A percentile compares a stretch with the other conserved stretches of the same genome.
Evolutionary conservation across 2,797 vertebrate genomes (phyloP).

Genomic region (Peromyscus nudipes): DNA sequence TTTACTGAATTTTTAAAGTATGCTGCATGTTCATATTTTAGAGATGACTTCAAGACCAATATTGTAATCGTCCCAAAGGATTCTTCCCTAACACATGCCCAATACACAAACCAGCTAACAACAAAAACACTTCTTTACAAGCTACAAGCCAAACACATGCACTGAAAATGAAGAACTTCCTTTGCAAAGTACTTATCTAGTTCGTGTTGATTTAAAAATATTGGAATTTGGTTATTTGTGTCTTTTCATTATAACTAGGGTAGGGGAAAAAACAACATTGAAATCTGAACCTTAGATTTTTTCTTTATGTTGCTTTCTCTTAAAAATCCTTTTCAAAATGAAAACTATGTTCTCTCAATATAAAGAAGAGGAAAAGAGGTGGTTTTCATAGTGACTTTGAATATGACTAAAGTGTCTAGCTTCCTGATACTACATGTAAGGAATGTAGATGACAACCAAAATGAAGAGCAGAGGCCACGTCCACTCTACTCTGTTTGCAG

Average conservation of each 20-base stretch:
- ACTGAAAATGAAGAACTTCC: slow-evolving; percentile 55
- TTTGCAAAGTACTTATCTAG: slow-evolving; percentile 57
- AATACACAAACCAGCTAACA: slow-evolving; percentile 59
- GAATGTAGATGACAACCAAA: not conserved
- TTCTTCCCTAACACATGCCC: not conserved
- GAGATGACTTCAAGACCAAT: slow-evolving; percentile 60
- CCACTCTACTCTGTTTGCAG: not conserved
- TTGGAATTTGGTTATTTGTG: slow-evolving; percentile 41
- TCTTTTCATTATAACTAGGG: not conserved
- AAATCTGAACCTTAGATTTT: slow-evolving; percentile 36
- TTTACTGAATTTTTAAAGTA: slow-evolving; percentile 67
- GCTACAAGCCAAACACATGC: slow-evolving; percentile 37
- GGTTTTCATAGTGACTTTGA: slow-evolving; percentile 46
- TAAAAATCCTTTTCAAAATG: slow-evolving; percentile 53
- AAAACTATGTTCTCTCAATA: slow-evolving; percentile 41
- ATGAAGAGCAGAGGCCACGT: not conserved
- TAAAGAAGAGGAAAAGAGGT: slow-evolving; percentile 58
- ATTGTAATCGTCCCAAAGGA: slow-evolving; percentile 70
- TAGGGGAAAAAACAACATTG: not conserved
- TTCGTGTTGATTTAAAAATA: slow-evolving; percentile 57
- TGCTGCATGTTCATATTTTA: slow-evolving; percentile 36
- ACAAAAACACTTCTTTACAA: slow-evolving; percentile 44
- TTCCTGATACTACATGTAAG: not conserved
- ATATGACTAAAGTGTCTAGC: not conserved
- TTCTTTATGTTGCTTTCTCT: slow-evolving; percentile 8